Evolutionary conservation across 2,113 vertebrate genomes (phyloP), one percentile per base, ranked within the genome.

Genomic region (Oncorhynchus mykiss): DNA sequence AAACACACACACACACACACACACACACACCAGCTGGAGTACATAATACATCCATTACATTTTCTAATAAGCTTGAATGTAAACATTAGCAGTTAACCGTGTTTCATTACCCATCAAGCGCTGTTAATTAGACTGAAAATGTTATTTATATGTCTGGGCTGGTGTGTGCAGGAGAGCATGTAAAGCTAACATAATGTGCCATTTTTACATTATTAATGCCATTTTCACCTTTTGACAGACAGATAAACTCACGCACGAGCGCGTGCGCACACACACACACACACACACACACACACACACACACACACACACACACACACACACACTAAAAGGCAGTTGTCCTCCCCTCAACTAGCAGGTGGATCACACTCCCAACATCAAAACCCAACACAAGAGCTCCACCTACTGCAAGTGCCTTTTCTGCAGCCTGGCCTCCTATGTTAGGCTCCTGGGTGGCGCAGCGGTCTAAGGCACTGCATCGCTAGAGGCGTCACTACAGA

Each of bases 311-410:
- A 4, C 24, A 11, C 9, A 3, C 24, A 5, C 48, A n/a, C 71
- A 6, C 74, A 75, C 22, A 54, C 34, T 66, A 65, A 77, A 4
- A 75, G 54, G 59, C 80, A 80, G 84, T 83, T 77, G 78, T 69
- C 22, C 67, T 86, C 85, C 87, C 85, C 82, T 86, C 85, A 74
- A 79, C 27, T 13, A 83, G 86, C 92, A 92, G 90, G 91, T 90
- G 90, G 87, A 82, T 77, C 74, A 0, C 78, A 81, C 80, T 82
- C 77, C 13, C 81, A 25, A 72, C 82, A 87, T 84, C 86, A 88
- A 88, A 92, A 86, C 86, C 89, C 91, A 73, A 92, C 87, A 85
- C 93, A 93, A 93, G 92, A 93, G 93, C 93, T 93, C 92, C 93
- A 94, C 91, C 91, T 94, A 92, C 91, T 90, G 92, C 87, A 87